Conservation (phyloP, 2,888 invertebrate genomes). For the Ormyrus thymus region DNA sequence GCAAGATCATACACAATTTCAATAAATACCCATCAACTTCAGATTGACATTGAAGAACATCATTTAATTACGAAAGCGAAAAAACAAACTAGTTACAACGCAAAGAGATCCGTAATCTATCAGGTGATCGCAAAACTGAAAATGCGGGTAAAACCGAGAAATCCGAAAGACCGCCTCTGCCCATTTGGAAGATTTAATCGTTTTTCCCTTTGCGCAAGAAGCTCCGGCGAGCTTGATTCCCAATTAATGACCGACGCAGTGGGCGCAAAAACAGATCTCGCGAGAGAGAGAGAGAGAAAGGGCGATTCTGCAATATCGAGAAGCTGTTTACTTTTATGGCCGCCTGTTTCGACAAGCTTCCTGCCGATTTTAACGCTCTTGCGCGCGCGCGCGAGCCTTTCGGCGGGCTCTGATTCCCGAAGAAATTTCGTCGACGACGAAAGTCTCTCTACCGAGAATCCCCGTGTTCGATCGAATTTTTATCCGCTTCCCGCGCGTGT, state of each 20-base stretch:
- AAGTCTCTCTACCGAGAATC: slow-evolving; percentile 11
- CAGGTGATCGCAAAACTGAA: too few species aligned
- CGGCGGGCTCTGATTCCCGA: slow-evolving; percentile 1
- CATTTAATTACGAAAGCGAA: too few species aligned
- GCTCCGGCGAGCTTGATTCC: slow-evolving; percentile 50
- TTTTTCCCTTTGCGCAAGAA: slow-evolving; percentile 60
- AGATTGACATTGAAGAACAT: too few species aligned
- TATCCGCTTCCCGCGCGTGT: not conserved
- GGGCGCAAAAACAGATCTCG: slow-evolving; percentile 47
- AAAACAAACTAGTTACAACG: too few species aligned
- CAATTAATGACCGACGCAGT: slow-evolving; percentile 63
- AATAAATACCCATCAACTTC: too few species aligned
- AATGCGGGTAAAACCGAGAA: too few species aligned
- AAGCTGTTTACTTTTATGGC: slow-evolving; percentile 46
- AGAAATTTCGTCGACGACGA: slow-evolving; percentile 13
- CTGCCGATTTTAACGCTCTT: slow-evolving; percentile 44
- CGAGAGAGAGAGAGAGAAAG: slow-evolving; percentile 43
- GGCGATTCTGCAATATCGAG: slow-evolving; percentile 62
- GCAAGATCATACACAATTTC: too few species aligned
- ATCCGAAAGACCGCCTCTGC: not conserved
- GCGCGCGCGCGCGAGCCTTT: not conserved
- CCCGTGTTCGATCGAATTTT: not conserved
- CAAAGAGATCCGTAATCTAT: too few species aligned
- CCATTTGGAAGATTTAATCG: slow-evolving; percentile 24
- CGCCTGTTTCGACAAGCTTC: slow-evolving; percentile 50